These are phyloP conservation scores for Mizuhopecten yessoensis DNA, from an alignment of 1,140 invertebrate species.

Conservation along the genomic window DNA sequence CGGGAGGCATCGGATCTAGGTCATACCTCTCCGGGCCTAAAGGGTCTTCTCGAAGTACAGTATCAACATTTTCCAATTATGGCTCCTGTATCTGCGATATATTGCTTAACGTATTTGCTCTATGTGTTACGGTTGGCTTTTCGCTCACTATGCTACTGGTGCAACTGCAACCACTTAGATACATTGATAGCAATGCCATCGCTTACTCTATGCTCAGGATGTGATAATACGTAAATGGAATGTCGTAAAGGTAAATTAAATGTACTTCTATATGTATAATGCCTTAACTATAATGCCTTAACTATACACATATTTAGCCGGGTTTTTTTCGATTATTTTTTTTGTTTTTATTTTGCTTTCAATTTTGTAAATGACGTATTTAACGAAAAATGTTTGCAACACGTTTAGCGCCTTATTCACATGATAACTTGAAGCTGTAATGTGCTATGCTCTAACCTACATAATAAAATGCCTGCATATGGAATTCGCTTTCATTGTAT, in stretches of 20 bases:
- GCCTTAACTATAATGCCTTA: too few species aligned
- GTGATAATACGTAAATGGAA: constrained; percentile 2
- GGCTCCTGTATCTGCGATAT: background rate
- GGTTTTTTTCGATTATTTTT: background rate
- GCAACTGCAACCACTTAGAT: background rate
- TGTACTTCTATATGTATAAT: background rate
- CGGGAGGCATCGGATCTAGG: constrained; percentile 76
- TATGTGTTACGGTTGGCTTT: background rate
- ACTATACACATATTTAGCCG: too few species aligned
- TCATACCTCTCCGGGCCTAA: constrained; percentile 75
- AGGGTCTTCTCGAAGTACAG: constrained; percentile 79
- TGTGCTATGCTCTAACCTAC: background rate
- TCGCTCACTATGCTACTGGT: constrained; percentile 21
- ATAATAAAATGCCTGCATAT: background rate
- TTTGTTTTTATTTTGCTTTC: background rate
- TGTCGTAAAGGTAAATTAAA: background rate
- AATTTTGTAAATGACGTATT: background rate
- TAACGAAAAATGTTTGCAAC: too few species aligned
- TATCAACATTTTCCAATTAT: constrained; percentile 60
- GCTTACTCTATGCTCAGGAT: constrained; percentile 12
- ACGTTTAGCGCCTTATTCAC: background rate
- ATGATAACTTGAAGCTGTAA: background rate
- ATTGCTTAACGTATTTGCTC: constrained; percentile 4
- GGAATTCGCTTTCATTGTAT: constrained; percentile 33
- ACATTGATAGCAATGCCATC: background rate